Conservation (phyloP, 2,113 vertebrate genomes). For the Galeopterus variegatus region DNA sequence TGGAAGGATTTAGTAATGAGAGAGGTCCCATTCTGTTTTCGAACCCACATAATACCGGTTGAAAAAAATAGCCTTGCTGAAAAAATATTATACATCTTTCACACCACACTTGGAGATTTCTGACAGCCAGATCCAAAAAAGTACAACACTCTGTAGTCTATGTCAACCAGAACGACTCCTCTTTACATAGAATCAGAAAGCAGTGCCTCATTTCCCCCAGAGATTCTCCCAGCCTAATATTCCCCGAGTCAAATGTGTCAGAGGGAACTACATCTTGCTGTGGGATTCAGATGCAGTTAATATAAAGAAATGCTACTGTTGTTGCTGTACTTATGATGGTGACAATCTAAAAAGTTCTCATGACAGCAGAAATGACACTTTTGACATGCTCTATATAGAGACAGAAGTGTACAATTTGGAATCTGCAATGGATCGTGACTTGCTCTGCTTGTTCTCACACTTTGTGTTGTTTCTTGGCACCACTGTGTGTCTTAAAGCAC, state of each 20-base stretch:
- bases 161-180: constrained; percentile 65
- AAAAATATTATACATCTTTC: constrained; percentile 79
- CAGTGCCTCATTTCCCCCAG: not conserved
- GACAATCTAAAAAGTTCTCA: constrained; percentile 75
- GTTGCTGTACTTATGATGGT: constrained; percentile 61
- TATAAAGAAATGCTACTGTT: constrained; percentile 58
- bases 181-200: constrained; percentile 44
- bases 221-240: constrained; percentile 55
- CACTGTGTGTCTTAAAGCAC: constrained; percentile 73
- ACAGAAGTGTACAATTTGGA: constrained; percentile 71
- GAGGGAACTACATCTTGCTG: constrained; percentile 57
- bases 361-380: constrained; percentile 80
- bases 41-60: constrained; percentile 66
- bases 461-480: constrained; percentile 80
- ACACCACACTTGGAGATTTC: constrained; percentile 77
- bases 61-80: constrained; percentile 77
- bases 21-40: constrained; percentile 70
- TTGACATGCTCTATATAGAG: constrained; percentile 79
- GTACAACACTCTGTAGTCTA: constrained; percentile 63
- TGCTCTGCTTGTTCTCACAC: constrained; percentile 78
- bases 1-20: constrained; percentile 78
- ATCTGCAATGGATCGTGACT: constrained; percentile 69
- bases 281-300: constrained; percentile 69
- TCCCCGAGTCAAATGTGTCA: constrained; percentile 70
- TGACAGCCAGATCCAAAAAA: constrained; percentile 81